Conservation (phyloP, 2,113 vertebrate genomes). For the Leptosomus discolor region DNA sequence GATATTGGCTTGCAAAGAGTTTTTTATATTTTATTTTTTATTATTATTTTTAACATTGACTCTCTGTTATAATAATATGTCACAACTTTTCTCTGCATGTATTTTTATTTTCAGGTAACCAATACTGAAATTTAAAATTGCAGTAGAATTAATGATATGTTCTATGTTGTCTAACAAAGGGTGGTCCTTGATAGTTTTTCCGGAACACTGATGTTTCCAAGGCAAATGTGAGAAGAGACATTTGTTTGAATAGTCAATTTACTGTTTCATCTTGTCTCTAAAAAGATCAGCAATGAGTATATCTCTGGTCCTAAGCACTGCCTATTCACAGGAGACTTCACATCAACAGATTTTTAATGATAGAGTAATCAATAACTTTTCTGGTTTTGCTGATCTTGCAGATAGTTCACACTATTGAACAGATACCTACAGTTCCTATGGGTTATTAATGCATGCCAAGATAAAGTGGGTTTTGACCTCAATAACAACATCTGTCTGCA, state of each 20-base stretch:
- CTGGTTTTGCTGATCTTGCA: slow-evolving; percentile 20
- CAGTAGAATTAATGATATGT: background rate
- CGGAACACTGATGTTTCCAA: slow-evolving; percentile 7
- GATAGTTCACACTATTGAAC: background rate
- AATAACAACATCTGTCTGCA: background rate
- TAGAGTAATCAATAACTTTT: slow-evolving; percentile 16
- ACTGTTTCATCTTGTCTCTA: background rate
- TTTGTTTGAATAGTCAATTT: slow-evolving; percentile 47
- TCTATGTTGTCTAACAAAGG: background rate
- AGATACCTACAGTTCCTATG: background rate
- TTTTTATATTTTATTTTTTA: background rate
- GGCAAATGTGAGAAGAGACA: slow-evolving; percentile 3
- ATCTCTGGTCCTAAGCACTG: background rate
- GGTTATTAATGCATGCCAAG: background rate
- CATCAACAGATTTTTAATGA: slow-evolving; percentile 55
- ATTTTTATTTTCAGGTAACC: background rate
- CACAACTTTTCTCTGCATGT: background rate
- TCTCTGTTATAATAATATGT: background rate
- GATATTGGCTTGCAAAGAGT: background rate
- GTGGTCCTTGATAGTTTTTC: background rate
- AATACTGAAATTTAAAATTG: background rate
- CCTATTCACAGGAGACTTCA: slow-evolving; percentile 17
- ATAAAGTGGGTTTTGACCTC: slow-evolving; percentile 30
- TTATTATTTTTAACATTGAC: background rate
- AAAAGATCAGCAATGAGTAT: background rate